Conservation (phyloP, 2,888 invertebrate species). For the Sesia apiformis region DNA sequence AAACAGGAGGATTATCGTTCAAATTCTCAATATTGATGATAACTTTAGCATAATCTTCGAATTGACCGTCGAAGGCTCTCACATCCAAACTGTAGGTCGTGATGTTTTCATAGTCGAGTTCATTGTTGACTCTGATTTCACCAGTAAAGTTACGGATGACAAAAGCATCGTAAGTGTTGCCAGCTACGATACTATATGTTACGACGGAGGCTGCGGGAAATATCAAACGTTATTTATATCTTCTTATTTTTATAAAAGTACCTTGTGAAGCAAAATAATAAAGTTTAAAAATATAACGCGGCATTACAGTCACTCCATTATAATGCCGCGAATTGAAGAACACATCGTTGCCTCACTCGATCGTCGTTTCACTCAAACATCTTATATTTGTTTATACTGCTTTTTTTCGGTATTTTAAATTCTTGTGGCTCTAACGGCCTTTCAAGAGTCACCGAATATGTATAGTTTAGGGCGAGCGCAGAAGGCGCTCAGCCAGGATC, state of each 20-base stretch:
- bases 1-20: conserved; percentile 94
- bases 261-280: not conserved
- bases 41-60: conserved; percentile 87
- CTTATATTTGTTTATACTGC: too few species aligned
- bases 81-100: conserved; percentile 90
- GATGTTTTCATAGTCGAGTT: conserved; percentile 87
- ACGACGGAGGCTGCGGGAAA: conserved; percentile 81
- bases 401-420: too few species aligned
- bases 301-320: too few species aligned
- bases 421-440: too few species aligned
- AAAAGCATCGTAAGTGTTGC: conserved; percentile 91
- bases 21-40: conserved; percentile 90
- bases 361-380: too few species aligned
- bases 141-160: conserved; percentile 89
- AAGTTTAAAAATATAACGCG: not conserved
- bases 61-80: conserved; percentile 88
- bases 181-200: conserved; percentile 89
- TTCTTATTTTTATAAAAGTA: not conserved
- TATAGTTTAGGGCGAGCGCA: too few species aligned
- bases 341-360: too few species aligned
- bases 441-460: too few species aligned
- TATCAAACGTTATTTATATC: not conserved
- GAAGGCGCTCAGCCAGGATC: too few species aligned
- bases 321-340: too few species aligned
- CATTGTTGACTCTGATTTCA: conserved; percentile 85